Base-by-base conservation (phyloP, 1,140 invertebrate species). In the Vollenhovia emeryi region DNA sequence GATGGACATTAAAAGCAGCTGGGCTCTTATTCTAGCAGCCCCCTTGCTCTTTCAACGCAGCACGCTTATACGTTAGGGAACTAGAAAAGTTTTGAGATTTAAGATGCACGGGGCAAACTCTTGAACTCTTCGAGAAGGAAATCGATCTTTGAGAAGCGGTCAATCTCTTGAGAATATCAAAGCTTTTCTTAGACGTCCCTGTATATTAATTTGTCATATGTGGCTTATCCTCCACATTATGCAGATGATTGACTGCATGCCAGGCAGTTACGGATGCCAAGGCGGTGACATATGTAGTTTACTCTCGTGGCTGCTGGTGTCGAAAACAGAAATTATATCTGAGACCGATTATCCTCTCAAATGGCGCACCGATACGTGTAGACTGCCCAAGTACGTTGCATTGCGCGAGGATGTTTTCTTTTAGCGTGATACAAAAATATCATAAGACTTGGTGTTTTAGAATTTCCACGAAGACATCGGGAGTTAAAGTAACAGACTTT, bases 201-300 rank as follows among this genome's bases (percentile, higher is more conserved):
- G 8, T 8, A 8, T 48, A 48, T 71, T 27, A 40, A 21, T 57
- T 55, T 3, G 33, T 18, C 33, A 21, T n/a, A 71, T n/a, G 43
- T n/a, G 40, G 5, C 40, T 55, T 15, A 52, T 40, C 9, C 40
- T 30, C 13, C 15, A 57, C 11, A 43, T 78, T 11, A 86, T 84
- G 7, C 68, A 98, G 96, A 96, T 97, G 87, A 97, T 98, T 87
- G 98, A 99, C 93, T 98, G 98, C 94, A 96, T 98, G 1, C 94
- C 94, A 40, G 96, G 96, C 55, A 98, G 98, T 94, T 95, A 95
- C 80, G 98, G 98, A 0, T 99, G 98, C 93, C 91, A 95, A 6
- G 98, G 98, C 55, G 98, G 98, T 36, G 97, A 98, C 92, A 97
- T 97, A 74, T 98, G 97, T 91, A 94, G 95, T 74, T 95, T 98